Conservation (phyloP, 2,888 invertebrate species). For the Lithophane semibrunnea region DNA sequence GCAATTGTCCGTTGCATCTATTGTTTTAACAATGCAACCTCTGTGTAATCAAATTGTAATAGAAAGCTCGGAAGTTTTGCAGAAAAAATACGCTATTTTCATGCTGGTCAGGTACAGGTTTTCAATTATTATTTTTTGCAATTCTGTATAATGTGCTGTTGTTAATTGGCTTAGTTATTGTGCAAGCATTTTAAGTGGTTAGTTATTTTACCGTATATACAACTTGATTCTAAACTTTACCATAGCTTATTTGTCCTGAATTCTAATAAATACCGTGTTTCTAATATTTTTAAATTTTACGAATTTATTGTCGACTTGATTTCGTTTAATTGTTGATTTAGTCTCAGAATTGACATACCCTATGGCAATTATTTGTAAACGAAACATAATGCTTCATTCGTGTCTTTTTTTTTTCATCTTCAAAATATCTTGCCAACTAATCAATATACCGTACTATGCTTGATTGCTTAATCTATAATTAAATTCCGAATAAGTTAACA, state of each 20-base stretch:
- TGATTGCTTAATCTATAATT: neutral
- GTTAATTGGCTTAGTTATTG: neutral
- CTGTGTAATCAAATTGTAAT: slow-evolving; percentile 2
- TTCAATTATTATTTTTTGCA: neutral
- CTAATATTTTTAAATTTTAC: neutral
- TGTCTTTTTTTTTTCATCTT: neutral
- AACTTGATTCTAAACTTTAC: neutral
- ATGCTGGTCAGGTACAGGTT: neutral
- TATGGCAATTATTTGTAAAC: no score
- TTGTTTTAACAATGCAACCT: slow-evolving; percentile 12
- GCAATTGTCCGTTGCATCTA: slow-evolving; percentile 25
- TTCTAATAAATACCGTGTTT: neutral
- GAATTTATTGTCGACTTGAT: neutral
- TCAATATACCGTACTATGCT: neutral
- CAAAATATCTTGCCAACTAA: neutral
- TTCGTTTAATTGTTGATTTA: no score
- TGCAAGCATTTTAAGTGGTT: neutral
- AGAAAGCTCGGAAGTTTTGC: neutral
- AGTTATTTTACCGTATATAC: neutral
- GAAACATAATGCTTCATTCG: neutral
- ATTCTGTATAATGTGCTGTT: neutral
- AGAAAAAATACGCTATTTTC: neutral
- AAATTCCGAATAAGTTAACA: neutral
- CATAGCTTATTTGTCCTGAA: neutral
- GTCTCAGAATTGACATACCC: neutral